These are phyloP conservation scores for Andrena cerasifolii DNA, from an alignment of 1,140 invertebrate species.

Conservation along the genomic window DNA sequence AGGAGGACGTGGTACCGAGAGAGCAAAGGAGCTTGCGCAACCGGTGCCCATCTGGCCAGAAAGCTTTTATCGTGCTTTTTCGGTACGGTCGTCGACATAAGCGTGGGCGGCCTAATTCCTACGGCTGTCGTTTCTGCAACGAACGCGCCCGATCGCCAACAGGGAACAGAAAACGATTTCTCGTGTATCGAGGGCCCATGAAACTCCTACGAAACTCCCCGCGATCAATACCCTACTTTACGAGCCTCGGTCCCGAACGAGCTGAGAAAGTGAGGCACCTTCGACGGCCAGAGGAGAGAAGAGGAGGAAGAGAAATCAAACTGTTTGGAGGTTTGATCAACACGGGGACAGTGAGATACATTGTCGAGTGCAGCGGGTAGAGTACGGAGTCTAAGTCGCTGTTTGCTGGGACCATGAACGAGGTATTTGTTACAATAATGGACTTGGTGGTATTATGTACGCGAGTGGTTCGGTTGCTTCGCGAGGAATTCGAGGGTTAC, in stretches of 20 bases:
- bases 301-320: slow-evolving; percentile 10
- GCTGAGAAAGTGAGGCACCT: neutral
- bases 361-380: neutral
- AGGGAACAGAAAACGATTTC: neutral
- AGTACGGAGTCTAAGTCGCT: neutral
- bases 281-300: neutral
- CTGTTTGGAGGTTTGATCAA: slow-evolving; percentile 5
- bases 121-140: slow-evolving; percentile 52
- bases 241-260: neutral
- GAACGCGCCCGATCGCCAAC: slow-evolving; percentile 33
- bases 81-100: slow-evolving; percentile 63
- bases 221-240: slow-evolving; percentile 9
- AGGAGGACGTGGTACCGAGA: slow-evolving; percentile 1
- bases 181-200: slow-evolving; percentile 21
- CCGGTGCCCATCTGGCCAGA: slow-evolving; percentile 65
- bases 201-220: slow-evolving; percentile 33
- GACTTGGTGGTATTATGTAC: too few species aligned
- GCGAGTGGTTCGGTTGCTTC: neutral
- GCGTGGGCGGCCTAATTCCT: slow-evolving; percentile 67
- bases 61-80: slow-evolving; percentile 73
- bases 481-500: neutral
- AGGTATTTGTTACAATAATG: slow-evolving; percentile 9
- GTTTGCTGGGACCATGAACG: slow-evolving; percentile 1
- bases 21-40: slow-evolving; percentile 61
- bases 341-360: slow-evolving; percentile 1